These are phyloP conservation scores for Sycophila sp. DNA, from an alignment of 1,140 invertebrate species.

Conservation along the genomic window DNA sequence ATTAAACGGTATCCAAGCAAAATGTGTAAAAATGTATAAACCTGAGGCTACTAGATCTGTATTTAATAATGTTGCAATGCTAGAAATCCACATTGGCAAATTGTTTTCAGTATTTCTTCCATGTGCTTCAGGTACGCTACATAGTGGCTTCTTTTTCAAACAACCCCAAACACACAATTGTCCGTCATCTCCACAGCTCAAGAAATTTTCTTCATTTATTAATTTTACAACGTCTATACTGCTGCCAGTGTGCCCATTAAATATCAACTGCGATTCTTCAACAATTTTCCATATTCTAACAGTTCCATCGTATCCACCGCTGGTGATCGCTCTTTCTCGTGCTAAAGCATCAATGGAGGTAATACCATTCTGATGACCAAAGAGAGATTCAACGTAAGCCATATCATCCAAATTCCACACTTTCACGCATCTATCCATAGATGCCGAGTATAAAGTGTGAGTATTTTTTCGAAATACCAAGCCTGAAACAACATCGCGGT, in stretches of 20 bases:
- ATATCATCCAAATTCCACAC: slow-evolving; percentile 96
- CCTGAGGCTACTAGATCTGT: slow-evolving; percentile 92
- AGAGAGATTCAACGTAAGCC: slow-evolving; percentile 95
- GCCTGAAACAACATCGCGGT: slow-evolving; percentile 79
- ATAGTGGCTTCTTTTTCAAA: slow-evolving; percentile 90
- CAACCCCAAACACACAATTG: slow-evolving; percentile 87
- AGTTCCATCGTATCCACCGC: slow-evolving; percentile 87
- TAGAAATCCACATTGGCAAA: slow-evolving; percentile 86
- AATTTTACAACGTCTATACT: slow-evolving; percentile 89
- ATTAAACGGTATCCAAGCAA: no score
- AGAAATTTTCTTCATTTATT: slow-evolving; percentile 92
- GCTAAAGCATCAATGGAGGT: slow-evolving; percentile 88
- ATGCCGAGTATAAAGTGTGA: slow-evolving; percentile 89
- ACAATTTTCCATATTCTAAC: slow-evolving; percentile 95
- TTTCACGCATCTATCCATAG: slow-evolving; percentile 86
- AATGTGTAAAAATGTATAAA: no score
- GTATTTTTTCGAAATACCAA: slow-evolving; percentile 86
- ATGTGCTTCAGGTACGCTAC: slow-evolving; percentile 80
- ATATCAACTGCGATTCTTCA: slow-evolving; percentile 96
- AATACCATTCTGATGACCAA: slow-evolving; percentile 91
- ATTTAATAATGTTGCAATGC: slow-evolving; percentile 82
- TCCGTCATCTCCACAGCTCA: slow-evolving; percentile 91
- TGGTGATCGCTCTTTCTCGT: slow-evolving; percentile 86
- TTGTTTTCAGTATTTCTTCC: slow-evolving; percentile 71
- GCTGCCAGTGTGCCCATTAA: slow-evolving; percentile 81